Evolutionary conservation across 2,888 invertebrate genomes (phyloP).

Genomic region (Luffia ferchaultella): DNA sequence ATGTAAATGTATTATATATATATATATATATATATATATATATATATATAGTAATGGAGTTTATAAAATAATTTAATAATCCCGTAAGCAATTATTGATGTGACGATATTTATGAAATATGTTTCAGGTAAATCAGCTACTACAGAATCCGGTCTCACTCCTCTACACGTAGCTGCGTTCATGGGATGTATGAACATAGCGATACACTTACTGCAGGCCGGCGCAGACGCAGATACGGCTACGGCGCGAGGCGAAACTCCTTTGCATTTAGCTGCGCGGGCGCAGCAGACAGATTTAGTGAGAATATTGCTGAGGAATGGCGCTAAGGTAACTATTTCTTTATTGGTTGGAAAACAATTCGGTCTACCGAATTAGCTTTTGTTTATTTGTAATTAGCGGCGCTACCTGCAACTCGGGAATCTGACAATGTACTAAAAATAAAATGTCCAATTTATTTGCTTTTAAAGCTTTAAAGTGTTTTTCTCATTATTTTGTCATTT

Average conservation of each 20-base stretch:
- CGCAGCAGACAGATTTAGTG: slow-evolving; percentile 98
- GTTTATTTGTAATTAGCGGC: too few species aligned
- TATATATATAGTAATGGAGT: too few species aligned
- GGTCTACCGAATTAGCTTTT: slow-evolving; percentile 1
- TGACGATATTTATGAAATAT: too few species aligned
- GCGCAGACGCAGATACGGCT: slow-evolving; percentile 92
- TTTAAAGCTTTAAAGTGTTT: too few species aligned
- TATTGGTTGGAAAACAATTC: not conserved
- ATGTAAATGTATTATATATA: too few species aligned
- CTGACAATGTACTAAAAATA: too few species aligned
- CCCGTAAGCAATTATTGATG: too few species aligned
- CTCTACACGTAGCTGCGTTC: slow-evolving; percentile 97
- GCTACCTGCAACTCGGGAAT: too few species aligned
- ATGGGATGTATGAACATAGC: slow-evolving; percentile 99
- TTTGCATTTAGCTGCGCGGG: slow-evolving; percentile 93
- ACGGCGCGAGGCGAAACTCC: slow-evolving; percentile 98
- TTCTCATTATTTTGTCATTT: too few species aligned
- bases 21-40: too few species aligned
- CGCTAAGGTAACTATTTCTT: slow-evolving; percentile 72
- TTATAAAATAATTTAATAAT: too few species aligned
- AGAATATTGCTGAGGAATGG: slow-evolving; percentile 93
- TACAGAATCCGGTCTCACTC: slow-evolving; percentile 88
- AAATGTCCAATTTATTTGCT: too few species aligned
- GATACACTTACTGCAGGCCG: slow-evolving; percentile 89
- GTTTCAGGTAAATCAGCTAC: slow-evolving; percentile 70